Base-by-base conservation (phyloP, 2,888 invertebrate genomes). In the Orthosia gothica region DNA sequence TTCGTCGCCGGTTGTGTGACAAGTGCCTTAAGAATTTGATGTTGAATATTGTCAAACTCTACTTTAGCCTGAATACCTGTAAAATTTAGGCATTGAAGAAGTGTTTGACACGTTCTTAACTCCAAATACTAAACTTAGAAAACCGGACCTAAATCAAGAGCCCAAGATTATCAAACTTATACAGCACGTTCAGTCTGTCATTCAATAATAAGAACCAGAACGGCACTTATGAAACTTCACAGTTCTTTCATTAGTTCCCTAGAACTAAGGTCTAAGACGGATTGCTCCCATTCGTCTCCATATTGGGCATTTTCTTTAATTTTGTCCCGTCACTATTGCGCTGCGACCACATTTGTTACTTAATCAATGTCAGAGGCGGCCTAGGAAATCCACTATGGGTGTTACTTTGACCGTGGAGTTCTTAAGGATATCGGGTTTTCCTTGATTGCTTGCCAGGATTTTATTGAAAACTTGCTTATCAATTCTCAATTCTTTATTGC, bases 291-390 rank as follows among this genome's bases (percentile, higher is more conserved):
- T 89, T 88, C 80, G 83, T 89, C 90, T 89, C 82, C 70, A 81
- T 88, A 85, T 83, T 76, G 84, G 84, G 75, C 77, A 78, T 82
- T 86, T 89, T 87, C 86, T 84, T 84, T 87, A 89, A 89, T 89
- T 89, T 87, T 86, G 82, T 85, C 89, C 83, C 70, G 70, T 74
- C 67, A 78, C 82, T 79, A 70, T 74, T 79, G 82, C 57, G 77
- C 68, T 67, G 67, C 26, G 58, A 62, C 76, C 64, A 73, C 70
- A 67, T 85, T 79, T 79, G 75, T 85, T 85, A 82, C 83, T 84
- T 82, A 70, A 72, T 85, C 85, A 84, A 79, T 52, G 85, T 82
- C 84, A 79, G 18, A 15, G 12, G 49, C 50, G 73, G 73, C 82
- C 66, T 74, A 69, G 57, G 59, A 74, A 81, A 84, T 66, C 57